Base-by-base conservation (phyloP, 2,797 vertebrate species). In the Esox lucius region DNA sequence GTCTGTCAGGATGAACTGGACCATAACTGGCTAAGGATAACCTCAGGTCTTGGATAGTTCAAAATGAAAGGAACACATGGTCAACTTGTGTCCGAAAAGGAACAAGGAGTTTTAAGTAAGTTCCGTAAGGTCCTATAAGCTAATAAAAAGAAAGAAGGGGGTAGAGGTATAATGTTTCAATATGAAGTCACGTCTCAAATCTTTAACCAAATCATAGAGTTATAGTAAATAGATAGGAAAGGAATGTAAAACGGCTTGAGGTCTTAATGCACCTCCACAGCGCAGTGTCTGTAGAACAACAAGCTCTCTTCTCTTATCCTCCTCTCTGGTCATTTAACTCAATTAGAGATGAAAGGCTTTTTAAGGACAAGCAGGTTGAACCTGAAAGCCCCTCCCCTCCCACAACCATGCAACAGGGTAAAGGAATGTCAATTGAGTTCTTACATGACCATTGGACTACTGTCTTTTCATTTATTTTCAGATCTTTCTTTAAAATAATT, bases 301-400 rank as follows among this genome's bases (percentile, higher is more conserved):
- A 68, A 68, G 33, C 68, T 48, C 68, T 28, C 46, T 9, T 22
- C 42, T 70, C 46, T 51, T 51, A 22, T 69, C 68, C 39, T 24
- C 42, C 15, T 69, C 15, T 17, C 22, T 39, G 33, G 22, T 46
- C 13, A 42, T 28, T 64, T 39, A 46, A 72, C 70, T 71, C 68
- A 49, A 49, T 70, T 70, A 70, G 12, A 70, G 46, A 70, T 49
- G 42, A 70, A 70, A 70, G 46, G 26, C 68, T 49, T 33, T 39
- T 46, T 70, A 46, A 70, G 68, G 15, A 49, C 68, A 69, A 49
- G 46, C 22, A 48, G 15, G 66, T 35, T 39, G 19, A 12, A 31
- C 46, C 8, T 19, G 48, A 7, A 33, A 53, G 17, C 17, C 8
- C 16, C 69, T 13, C 48, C 48, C 5, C 16, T 16, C 13, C 7